Conservation (phyloP, 2,888 invertebrate genomes). For the Dryococelus australis region DNA sequence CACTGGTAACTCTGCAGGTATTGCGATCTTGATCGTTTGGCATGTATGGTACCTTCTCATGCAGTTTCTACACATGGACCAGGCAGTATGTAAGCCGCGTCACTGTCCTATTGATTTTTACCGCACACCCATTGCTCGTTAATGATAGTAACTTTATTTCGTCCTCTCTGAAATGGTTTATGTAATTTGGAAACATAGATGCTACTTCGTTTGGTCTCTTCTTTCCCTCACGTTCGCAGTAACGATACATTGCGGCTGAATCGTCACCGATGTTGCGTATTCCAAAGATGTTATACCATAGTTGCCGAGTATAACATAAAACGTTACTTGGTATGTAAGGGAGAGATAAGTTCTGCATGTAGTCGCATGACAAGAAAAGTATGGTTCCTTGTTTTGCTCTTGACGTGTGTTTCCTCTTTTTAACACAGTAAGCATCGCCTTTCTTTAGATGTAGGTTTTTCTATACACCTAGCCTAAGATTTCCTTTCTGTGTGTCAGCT, state of each 20-base stretch:
- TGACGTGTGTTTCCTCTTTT: slow-evolving; percentile 3
- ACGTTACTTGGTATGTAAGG: background rate
- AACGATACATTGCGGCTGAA: slow-evolving; percentile 17
- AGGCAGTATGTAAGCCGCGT: background rate
- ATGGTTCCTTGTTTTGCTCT: background rate
- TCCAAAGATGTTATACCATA: background rate
- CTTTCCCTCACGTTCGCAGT: background rate
- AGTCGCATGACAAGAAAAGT: background rate
- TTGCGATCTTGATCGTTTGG: background rate
- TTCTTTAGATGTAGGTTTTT: background rate
- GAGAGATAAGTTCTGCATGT: slow-evolving; percentile 1
- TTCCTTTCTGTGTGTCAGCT: background rate
- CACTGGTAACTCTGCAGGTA: background rate
- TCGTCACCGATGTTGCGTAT: background rate
- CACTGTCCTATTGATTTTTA: background rate
- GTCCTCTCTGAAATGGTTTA: no score
- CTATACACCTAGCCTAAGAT: background rate
- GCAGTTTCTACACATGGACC: background rate
- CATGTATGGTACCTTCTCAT: background rate
- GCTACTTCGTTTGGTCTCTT: background rate
- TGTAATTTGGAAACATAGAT: background rate
- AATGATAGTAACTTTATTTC: no score
- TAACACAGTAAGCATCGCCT: background rate
- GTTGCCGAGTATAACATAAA: background rate
- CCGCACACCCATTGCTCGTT: background rate